phyloP scores from a whole-genome alignment of 2,113 vertebrate genomes.

The Calypte anna region DNA sequence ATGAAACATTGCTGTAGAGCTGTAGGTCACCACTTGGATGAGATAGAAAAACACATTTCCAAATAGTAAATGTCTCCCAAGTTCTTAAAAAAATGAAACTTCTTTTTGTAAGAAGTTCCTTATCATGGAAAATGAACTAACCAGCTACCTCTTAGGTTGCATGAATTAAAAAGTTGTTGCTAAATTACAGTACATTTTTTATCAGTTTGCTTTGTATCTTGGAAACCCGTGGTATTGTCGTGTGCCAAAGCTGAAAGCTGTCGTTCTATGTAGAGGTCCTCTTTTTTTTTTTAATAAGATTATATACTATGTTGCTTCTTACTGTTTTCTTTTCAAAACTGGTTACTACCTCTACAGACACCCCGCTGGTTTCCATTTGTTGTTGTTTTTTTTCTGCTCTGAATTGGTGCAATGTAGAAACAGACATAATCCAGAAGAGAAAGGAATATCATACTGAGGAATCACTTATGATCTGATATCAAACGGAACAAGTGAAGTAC shows the following conservation, averaged over 20 bases:
- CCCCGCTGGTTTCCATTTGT: background rate
- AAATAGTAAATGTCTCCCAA: background rate
- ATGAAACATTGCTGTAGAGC: background rate
- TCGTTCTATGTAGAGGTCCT: background rate
- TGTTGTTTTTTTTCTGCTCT: background rate
- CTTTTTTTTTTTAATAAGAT: background rate
- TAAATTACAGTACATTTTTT: rapidly evolving
- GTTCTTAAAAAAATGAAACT: background rate
- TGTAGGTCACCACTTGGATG: background rate
- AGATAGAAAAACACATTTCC: background rate
- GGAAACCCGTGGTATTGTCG: background rate
- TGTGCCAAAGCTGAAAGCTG: background rate
- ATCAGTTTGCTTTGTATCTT: background rate
- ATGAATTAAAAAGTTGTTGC: background rate
- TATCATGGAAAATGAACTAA: background rate
- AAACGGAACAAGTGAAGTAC: background rate
- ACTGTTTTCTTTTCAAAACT: background rate
- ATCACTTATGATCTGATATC: background rate
- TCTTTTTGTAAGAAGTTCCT: background rate
- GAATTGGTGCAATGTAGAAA: background rate
- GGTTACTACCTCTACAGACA: background rate
- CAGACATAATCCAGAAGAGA: background rate
- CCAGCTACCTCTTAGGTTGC: background rate
- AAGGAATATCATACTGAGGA: background rate
- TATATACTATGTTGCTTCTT: background rate